Percentiles rank a stretch among this genome's conserved stretches.
Evolutionary conservation across 2,888 invertebrate species (phyloP).

Genomic region (Ferrisia virgata): DNA sequence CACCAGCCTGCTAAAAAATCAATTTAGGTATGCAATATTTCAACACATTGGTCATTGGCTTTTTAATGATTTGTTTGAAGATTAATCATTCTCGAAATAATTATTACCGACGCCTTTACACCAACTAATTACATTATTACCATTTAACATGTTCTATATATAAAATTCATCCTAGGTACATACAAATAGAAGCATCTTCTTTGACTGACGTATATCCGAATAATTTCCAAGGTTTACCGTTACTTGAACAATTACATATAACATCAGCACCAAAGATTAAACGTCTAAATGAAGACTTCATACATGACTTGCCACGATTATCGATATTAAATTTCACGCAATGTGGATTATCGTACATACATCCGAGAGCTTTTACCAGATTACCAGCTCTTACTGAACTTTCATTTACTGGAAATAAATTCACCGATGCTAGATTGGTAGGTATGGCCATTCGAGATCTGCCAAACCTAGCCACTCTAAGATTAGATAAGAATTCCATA

Average conservation of each 20-base stretch:
- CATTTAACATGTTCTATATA: background rate
- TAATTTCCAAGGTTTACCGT: constrained; percentile 63
- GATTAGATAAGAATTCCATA: constrained; percentile 70
- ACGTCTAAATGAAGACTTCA: constrained; percentile 68
- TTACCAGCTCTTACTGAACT: constrained; percentile 70
- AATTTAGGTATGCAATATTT: too few relatives aligned
- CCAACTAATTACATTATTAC: background rate
- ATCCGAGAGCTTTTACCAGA: constrained; percentile 70
- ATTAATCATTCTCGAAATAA: too few relatives aligned
- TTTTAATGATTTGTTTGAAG: too few relatives aligned
- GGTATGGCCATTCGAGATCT: constrained; percentile 74
- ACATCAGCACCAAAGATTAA: constrained; percentile 64
- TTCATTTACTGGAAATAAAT: constrained; percentile 68
- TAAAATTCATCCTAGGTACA: constrained; percentile 54
- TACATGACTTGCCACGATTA: constrained; percentile 68
- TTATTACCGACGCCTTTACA: too few relatives aligned
- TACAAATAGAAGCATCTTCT: constrained; percentile 65
- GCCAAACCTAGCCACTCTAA: constrained; percentile 66
- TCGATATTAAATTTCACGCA: constrained; percentile 70
- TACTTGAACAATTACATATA: constrained; percentile 71
- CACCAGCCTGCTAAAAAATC: too few relatives aligned
- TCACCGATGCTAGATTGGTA: constrained; percentile 76
- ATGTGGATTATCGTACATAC: constrained; percentile 72
- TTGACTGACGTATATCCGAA: constrained; percentile 65
- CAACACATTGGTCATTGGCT: too few relatives aligned